Conservation (phyloP, 92 coral and sea anemone genomes). For the Umimayanthus chanpuru region DNA sequence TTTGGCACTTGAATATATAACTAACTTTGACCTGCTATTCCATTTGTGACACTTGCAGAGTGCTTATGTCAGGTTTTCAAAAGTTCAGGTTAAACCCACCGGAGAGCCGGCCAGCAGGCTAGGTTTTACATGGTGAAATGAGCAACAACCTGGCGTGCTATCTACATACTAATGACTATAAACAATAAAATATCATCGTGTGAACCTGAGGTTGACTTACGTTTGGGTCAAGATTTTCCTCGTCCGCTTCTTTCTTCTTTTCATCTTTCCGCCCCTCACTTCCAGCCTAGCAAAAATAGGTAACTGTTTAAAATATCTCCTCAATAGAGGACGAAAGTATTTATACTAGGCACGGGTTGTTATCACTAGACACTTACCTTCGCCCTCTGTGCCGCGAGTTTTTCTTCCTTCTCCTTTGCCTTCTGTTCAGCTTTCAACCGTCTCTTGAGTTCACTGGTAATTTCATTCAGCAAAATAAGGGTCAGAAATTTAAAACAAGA, state of each 20-base stretch:
- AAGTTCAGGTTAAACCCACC: no score
- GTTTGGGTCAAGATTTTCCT: slow-evolving; percentile 94
- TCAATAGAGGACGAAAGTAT: not conserved
- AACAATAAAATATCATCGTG: not conserved
- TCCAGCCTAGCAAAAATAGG: slow-evolving; percentile 46
- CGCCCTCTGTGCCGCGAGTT: slow-evolving; percentile 72
- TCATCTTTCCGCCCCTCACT: slow-evolving; percentile 59
- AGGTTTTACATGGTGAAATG: no score
- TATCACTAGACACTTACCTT: slow-evolving; percentile 5
- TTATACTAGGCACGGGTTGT: slow-evolving; percentile 40
- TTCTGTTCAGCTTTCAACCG: slow-evolving; percentile 93
- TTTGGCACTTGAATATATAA: no score
- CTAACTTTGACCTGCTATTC: no score
- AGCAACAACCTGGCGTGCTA: no score
- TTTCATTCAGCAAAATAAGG: not conserved
- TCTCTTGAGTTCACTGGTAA: slow-evolving; percentile 85
- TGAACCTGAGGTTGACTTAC: slow-evolving; percentile 54
- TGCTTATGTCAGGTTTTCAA: no score
- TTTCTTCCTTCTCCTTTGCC: slow-evolving; percentile 94
- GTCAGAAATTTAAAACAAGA: not conserved
- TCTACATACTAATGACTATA: not conserved
- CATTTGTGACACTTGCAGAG: no score
- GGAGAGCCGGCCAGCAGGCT: no score
- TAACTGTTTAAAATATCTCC: not conserved
- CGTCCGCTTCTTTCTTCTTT: slow-evolving; percentile 84